phyloP scores from a whole-genome alignment of 2,113 vertebrate species.

The Dasyurus viverrinus region DNA sequence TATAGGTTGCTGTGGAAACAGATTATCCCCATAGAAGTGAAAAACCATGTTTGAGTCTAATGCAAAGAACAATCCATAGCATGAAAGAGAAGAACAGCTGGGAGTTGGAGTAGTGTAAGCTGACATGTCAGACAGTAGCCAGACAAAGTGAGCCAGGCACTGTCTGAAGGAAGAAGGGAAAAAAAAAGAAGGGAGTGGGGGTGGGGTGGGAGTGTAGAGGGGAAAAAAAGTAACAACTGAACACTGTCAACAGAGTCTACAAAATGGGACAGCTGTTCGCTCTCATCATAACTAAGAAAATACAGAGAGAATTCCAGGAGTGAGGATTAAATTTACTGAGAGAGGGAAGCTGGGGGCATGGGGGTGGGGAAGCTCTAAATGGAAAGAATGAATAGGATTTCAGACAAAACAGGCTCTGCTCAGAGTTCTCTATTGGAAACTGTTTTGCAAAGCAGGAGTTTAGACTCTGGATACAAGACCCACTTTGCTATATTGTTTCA shows the following conservation, averaged over 20 bases:
- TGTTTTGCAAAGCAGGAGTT: conserved; percentile 43
- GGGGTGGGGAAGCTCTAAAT: conserved; percentile 50
- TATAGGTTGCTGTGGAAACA: conserved; percentile 84
- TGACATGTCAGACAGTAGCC: conserved; percentile 88
- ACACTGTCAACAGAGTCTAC: conserved; percentile 77
- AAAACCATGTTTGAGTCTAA: conserved; percentile 78
- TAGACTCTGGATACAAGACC: conserved; percentile 1
- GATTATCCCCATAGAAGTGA: conserved; percentile 80
- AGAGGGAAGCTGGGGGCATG: background rate
- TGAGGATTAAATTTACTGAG: conserved; percentile 75
- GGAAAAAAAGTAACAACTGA: conserved; percentile 62
- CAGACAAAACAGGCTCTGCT: conserved; percentile 52
- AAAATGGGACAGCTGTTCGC: conserved; percentile 81
- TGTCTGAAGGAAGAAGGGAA: conserved; percentile 72
- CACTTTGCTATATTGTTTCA: conserved; percentile 8
- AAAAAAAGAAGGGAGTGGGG: conserved; percentile 18
- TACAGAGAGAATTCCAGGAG: conserved; percentile 68
- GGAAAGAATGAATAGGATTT: conserved; percentile 68
- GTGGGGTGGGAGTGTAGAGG: background rate
- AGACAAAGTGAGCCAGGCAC: conserved; percentile 82
- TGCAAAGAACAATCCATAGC: conserved; percentile 81
- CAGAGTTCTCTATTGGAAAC: conserved; percentile 39
- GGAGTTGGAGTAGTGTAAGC: conserved; percentile 78
- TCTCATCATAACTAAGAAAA: conserved; percentile 79
- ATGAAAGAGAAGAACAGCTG: conserved; percentile 86